Base-by-base conservation (phyloP, 2,888 invertebrate genomes). In the Pyralis farinalis region DNA sequence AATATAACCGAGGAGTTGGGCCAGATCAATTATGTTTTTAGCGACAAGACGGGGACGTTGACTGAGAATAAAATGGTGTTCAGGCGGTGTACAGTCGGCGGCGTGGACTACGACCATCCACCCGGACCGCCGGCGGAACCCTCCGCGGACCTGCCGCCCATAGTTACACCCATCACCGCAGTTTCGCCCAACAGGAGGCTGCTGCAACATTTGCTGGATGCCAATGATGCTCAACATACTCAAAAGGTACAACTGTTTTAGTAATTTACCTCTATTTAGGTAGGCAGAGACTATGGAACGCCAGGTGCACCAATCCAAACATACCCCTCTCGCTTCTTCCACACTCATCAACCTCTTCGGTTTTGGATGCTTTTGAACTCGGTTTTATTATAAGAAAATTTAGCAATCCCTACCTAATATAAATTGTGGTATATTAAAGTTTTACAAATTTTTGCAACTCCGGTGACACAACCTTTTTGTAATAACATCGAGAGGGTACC, bases 41-140 rank as follows among this genome's bases (percentile, higher is more conserved):
- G 97, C 7, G 99, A 99, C 77, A 99, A 99, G 86, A 99, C 99
- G 0, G 99, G 99, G 4, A 99, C 99, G 1, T 86, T 99, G 42
- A 99, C 99, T 0, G 98, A 98, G 82, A 99, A 99, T 78, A 95
- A 97, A 79, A 99, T 99, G 98, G 92, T 98, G 65, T 99, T 99
- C 81, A 92, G 97, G 42, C 91, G 96, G 35, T 98, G 98, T 70
- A 93, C 96, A 1, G 94, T 98, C 16, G 94, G 93, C 12, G 98
- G 97, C 0, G 92, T 94, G 29, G 97, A 98, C 80, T 98, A 97
- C 71, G 94, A 94, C 65, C 97, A 97, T 72, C 93, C 93, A 1
- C 91, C 93, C 5, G 93, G 93, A 0, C 92, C 94, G 16, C 91
- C 95, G 4, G 93, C 94, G 47, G 91, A 92, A 61, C 92, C 94